Evolutionary conservation across 2,888 invertebrate genomes (phyloP).

Genomic region (Yponomeuta plumbellus): DNA sequence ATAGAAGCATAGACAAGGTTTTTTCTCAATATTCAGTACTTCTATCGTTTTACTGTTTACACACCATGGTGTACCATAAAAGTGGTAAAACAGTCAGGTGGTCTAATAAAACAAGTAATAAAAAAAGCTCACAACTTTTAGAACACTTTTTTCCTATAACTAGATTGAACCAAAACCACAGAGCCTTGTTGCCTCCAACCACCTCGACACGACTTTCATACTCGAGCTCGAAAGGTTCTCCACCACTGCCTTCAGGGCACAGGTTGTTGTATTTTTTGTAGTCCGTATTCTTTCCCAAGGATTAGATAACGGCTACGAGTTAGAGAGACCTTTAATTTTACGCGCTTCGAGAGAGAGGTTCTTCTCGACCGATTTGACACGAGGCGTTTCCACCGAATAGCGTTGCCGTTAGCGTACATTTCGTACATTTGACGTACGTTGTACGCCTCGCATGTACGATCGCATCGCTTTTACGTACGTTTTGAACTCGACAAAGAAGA

Average conservation of each 20-base stretch:
- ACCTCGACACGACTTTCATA: conserved; percentile 13
- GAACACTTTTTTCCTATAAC: not conserved
- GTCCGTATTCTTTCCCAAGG: conserved; percentile 3
- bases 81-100: too few relatives aligned
- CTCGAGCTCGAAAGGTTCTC: conserved; percentile 2
- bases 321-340: conserved; percentile 8
- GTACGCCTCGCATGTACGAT: too few relatives aligned
- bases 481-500: too few relatives aligned
- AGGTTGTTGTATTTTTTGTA: not conserved
- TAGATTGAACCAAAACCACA: not conserved
- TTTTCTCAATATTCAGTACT: too few relatives aligned
- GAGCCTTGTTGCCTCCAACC: not conserved
- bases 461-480: too few relatives aligned
- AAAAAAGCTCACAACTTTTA: not conserved
- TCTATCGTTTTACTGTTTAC: too few relatives aligned
- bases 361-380: not conserved
- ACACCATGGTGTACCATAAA: too few relatives aligned
- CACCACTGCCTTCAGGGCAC: conserved; percentile 8
- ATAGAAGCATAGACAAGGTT: too few relatives aligned
- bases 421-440: too few relatives aligned
- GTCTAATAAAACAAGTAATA: too few relatives aligned
- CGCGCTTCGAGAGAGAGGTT: not conserved
- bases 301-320: conserved; percentile 16
- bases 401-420: too few relatives aligned
- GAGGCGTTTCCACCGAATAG: too few relatives aligned